Evolutionary conservation across 2,797 vertebrate species (phyloP).

Genomic region (Anguilla anguilla): DNA sequence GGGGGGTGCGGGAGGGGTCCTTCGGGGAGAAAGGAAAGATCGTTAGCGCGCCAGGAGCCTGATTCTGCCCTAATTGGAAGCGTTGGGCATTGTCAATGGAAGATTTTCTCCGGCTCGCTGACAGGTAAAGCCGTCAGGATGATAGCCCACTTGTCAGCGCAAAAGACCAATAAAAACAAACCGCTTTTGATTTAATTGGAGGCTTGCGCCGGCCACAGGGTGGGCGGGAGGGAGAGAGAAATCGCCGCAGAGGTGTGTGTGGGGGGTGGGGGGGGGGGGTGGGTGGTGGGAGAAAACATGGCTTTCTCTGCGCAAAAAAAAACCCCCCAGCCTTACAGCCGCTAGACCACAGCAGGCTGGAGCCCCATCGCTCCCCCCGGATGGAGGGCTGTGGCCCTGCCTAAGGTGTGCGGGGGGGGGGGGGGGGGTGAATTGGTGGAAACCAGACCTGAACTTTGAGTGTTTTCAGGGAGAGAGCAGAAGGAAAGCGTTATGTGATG

Average conservation of each 20-base stretch:
- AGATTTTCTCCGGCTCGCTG: constrained; percentile 94
- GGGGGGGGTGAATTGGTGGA: not conserved
- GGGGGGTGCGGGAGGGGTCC: constrained; percentile 56
- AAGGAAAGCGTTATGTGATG: not conserved
- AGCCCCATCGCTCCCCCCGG: not conserved
- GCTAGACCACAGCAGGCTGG: not conserved
- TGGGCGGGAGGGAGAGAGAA: constrained; percentile 15
- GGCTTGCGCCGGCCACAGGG: constrained; percentile 69
- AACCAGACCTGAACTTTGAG: not conserved
- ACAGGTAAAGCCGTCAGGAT: constrained; percentile 98
- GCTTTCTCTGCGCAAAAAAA: constrained; percentile 39
- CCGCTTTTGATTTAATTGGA: constrained; percentile 99
- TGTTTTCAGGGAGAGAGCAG: not conserved
- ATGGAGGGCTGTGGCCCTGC: not conserved
- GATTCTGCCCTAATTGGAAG: constrained; percentile 98
- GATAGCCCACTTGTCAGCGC: constrained; percentile 99
- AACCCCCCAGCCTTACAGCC: not conserved
- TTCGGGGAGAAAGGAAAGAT: constrained; percentile 76
- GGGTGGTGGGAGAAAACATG: constrained; percentile 59
- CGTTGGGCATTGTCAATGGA: constrained; percentile 99
- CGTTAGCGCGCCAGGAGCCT: constrained; percentile 88
- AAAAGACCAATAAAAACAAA: constrained; percentile 99
- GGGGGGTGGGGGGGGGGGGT: constrained; percentile 10
- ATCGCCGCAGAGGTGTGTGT: constrained; percentile 64
- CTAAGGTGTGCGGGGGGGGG: not conserved